phyloP scores from a whole-genome alignment of 2,113 vertebrate species.

The Rhinichthys klamathensis region DNA sequence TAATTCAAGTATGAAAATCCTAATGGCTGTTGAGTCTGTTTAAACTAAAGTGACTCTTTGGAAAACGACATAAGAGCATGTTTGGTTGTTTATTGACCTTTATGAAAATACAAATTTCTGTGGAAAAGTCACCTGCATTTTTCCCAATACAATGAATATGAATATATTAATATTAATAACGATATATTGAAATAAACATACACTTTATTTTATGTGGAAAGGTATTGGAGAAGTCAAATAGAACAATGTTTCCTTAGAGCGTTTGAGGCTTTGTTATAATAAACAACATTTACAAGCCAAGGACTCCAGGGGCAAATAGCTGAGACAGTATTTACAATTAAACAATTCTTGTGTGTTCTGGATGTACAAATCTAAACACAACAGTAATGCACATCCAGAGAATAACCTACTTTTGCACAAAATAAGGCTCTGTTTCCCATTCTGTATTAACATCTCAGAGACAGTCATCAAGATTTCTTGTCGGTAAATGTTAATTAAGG shows the following conservation, averaged over 20 bases:
- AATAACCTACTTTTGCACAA: background rate
- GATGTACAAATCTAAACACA: slow-evolving; percentile 38
- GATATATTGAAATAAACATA: too few relatives aligned
- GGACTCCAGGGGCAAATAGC: slow-evolving; percentile 17
- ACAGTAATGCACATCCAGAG: slow-evolving; percentile 12
- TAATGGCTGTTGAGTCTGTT: background rate
- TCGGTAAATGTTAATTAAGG: slow-evolving; percentile 17
- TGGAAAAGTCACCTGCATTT: background rate
- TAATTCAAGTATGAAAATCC: slow-evolving; percentile 34
- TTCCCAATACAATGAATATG: background rate
- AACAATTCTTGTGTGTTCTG: slow-evolving; percentile 48
- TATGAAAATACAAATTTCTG: background rate
- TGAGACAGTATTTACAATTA: slow-evolving; percentile 32
- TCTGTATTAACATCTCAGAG: background rate
- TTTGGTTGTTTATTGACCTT: slow-evolving; percentile 11
- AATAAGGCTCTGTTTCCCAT: slow-evolving; percentile 27
- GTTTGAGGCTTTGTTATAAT: slow-evolving; percentile 37
- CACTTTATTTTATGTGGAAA: background rate
- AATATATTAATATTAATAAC: too few relatives aligned
- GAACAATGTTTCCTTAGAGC: slow-evolving; percentile 1
- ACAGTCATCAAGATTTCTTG: background rate
- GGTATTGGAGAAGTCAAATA: background rate
- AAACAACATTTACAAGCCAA: slow-evolving; percentile 49
- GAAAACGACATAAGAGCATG: background rate
- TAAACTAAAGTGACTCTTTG: slow-evolving; percentile 21